phyloP scores from a whole-genome alignment of 2,797 vertebrate genomes.

The Platyrinchus mystaceus region DNA sequence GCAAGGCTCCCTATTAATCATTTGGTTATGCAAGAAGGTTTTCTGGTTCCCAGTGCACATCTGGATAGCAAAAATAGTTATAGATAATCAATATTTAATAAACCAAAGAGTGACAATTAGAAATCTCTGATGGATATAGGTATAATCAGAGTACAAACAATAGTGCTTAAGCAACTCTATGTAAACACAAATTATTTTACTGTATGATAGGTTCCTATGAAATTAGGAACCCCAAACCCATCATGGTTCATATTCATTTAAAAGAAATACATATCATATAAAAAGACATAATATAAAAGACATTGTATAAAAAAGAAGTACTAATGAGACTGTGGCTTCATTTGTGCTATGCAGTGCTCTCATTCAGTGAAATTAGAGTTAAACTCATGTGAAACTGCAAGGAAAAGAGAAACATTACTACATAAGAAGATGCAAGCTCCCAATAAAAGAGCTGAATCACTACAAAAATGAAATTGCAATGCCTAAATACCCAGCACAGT shows the following conservation, averaged over 20 bases:
- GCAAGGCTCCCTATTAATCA: not conserved
- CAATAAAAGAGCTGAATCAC: not conserved
- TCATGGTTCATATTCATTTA: not conserved
- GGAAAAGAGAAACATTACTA: not conserved
- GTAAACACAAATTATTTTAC: not conserved
- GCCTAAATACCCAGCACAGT: not conserved
- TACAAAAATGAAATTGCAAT: not conserved
- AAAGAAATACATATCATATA: not conserved
- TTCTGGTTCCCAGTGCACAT: not conserved
- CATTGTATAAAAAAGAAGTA: too few relatives aligned
- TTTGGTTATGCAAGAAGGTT: not conserved
- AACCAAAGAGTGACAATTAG: not conserved
- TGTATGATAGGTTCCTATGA: not conserved
- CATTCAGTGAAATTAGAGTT: not conserved
- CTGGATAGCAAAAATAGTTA: not conserved
- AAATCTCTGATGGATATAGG: not conserved
- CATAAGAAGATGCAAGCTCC: not conserved
- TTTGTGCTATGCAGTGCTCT: not conserved
- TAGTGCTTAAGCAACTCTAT: not conserved
- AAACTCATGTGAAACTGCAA: not conserved
- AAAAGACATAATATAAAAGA: too few relatives aligned
- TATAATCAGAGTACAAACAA: not conserved
- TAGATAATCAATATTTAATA: not conserved
- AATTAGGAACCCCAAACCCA: not conserved
- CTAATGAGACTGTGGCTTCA: not conserved